phyloP scores from a whole-genome alignment of 2,113 vertebrate species.

The Gambusia affinis region DNA sequence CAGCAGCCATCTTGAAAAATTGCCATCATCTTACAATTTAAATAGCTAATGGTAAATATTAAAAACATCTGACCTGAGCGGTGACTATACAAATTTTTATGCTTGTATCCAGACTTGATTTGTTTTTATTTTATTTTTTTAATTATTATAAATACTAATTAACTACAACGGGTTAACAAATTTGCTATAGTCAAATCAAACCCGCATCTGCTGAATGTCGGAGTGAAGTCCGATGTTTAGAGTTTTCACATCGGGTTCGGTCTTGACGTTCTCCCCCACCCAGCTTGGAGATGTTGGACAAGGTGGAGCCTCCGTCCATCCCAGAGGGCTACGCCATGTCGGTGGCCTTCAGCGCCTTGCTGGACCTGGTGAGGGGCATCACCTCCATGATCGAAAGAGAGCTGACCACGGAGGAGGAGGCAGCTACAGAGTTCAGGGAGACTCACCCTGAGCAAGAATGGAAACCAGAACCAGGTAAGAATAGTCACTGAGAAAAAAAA shows the following conservation, averaged over 20 bases:
- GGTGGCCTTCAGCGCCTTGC: conserved; percentile 94
- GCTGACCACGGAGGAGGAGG: conserved; percentile 80
- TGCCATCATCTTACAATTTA: too few relatives aligned
- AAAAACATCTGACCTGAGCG: too few relatives aligned
- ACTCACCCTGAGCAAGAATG: conserved; percentile 71
- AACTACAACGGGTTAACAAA: neutral
- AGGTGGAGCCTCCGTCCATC: conserved; percentile 97
- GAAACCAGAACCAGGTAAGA: conserved; percentile 86
- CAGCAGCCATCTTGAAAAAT: too few relatives aligned
- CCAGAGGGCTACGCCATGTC: conserved; percentile 99
- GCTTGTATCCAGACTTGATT: too few relatives aligned
- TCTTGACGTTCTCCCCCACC: conserved; percentile 6
- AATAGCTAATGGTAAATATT: too few relatives aligned
- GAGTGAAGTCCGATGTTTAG: neutral
- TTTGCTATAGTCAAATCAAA: neutral
- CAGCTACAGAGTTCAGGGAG: conserved; percentile 70
- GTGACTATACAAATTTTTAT: too few relatives aligned
- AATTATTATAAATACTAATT: neutral
- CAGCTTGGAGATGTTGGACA: conserved; percentile 98
- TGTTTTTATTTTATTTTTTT: too few relatives aligned
- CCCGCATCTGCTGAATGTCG: neutral
- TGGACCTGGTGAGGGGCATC: conserved; percentile 97
- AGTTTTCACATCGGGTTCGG: neutral
- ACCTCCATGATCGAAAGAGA: conserved; percentile 97
- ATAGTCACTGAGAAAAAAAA: neutral